These are phyloP conservation scores for Syrmaticus mikado DNA, from an alignment of 2,113 vertebrate species.

Conservation along the genomic window DNA sequence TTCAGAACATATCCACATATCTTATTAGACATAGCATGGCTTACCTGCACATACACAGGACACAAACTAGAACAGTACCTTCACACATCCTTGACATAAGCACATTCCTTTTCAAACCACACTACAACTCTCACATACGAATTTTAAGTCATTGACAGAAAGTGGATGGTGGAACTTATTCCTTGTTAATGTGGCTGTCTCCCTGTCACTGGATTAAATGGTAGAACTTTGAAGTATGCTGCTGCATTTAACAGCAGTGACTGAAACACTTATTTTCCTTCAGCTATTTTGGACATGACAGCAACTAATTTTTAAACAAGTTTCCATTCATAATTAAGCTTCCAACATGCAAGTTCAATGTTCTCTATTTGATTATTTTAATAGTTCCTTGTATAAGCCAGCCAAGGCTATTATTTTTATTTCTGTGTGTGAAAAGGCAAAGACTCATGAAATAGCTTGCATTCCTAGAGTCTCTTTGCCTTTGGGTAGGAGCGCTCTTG, in stretches of 20 bases:
- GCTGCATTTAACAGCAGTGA: not conserved
- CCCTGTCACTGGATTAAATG: not conserved
- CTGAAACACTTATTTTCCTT: slow-evolving; percentile 10
- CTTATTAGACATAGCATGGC: not conserved
- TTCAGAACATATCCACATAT: not conserved
- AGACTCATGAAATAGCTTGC: slow-evolving; percentile 14
- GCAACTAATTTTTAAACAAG: slow-evolving; percentile 1
- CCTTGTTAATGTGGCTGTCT: not conserved
- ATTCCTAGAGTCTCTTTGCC: slow-evolving; percentile 28
- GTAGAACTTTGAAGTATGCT: not conserved
- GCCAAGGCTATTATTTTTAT: slow-evolving; percentile 27
- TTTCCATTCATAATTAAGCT: slow-evolving; percentile 39
- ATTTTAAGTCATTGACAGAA: not conserved
- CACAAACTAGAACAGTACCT: not conserved
- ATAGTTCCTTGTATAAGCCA: not conserved
- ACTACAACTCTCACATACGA: not conserved
- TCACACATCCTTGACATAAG: not conserved
- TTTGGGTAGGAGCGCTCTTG: slow-evolving; percentile 8
- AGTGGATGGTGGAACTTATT: not conserved
- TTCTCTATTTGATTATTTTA: slow-evolving; percentile 37
- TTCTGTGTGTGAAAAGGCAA: slow-evolving; percentile 35
- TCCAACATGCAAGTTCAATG: not conserved
- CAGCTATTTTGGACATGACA: slow-evolving; percentile 27
- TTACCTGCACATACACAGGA: not conserved
- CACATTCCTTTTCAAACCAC: not conserved